Evolutionary conservation across 2,113 vertebrate species (phyloP).

Genomic region (Lamprotornis superbus): DNA sequence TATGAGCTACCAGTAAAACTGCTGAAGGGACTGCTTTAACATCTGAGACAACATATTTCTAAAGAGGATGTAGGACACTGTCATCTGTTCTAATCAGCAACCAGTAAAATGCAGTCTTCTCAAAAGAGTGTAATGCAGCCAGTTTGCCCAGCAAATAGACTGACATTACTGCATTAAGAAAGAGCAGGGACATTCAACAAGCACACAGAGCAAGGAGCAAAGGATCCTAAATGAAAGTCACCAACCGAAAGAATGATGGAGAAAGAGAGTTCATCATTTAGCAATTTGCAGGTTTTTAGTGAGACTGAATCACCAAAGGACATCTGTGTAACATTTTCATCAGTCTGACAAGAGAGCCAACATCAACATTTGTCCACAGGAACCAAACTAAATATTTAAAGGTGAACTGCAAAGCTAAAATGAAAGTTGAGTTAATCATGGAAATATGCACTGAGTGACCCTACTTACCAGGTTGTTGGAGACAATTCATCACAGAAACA

Average conservation of each 20-base stretch:
- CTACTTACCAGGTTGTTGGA: slow-evolving; percentile 50
- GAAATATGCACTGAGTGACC: slow-evolving; percentile 62
- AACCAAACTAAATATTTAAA: slow-evolving; percentile 73
- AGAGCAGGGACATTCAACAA: neutral
- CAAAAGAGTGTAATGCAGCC: neutral
- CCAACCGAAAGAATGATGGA: slow-evolving; percentile 23
- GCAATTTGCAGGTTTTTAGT: slow-evolving; percentile 49
- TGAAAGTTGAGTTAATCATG: slow-evolving; percentile 64
- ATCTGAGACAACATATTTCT: neutral
- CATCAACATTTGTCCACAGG: slow-evolving; percentile 66
- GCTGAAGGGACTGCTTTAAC: neutral
- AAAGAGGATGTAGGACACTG: neutral
- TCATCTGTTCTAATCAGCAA: neutral
- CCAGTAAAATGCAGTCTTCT: neutral
- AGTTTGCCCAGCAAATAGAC: neutral
- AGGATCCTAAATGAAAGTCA: neutral
- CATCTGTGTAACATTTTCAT: slow-evolving; percentile 71
- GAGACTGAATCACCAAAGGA: slow-evolving; percentile 60
- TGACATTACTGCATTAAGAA: neutral
- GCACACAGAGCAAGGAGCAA: neutral
- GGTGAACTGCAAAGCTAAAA: slow-evolving; percentile 65
- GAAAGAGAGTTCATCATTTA: slow-evolving; percentile 59
- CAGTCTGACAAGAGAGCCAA: slow-evolving; percentile 62
- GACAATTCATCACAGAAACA: slow-evolving; percentile 49
- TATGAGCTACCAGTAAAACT: neutral